These are phyloP conservation scores for Junonia oenone DNA, from an alignment of 2,888 invertebrate species.

Conservation along the genomic window DNA sequence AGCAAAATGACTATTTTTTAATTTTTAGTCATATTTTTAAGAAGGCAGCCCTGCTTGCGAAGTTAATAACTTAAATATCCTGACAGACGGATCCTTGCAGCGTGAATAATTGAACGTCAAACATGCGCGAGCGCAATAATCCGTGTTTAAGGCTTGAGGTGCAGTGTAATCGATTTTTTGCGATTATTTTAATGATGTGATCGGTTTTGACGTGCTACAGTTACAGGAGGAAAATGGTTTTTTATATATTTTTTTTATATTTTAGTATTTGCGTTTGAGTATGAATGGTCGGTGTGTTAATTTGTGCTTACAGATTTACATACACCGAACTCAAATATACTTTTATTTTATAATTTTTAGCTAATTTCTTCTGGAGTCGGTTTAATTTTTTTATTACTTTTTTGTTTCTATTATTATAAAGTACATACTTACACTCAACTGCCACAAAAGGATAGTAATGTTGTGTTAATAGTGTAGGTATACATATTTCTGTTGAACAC, in stretches of 20 bases:
- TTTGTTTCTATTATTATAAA: too few relatives aligned
- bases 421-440: too few relatives aligned
- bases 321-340: too few relatives aligned
- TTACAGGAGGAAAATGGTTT: neutral
- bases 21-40: neutral
- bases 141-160: constrained; percentile 2
- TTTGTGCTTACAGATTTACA: too few relatives aligned
- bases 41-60: constrained; percentile 19
- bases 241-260: neutral
- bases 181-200: constrained; percentile 6
- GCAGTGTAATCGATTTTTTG: constrained; percentile 7
- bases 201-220: neutral
- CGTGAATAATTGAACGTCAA: constrained; percentile 42
- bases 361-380: too few relatives aligned
- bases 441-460: too few relatives aligned
- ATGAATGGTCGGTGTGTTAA: too few relatives aligned
- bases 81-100: constrained; percentile 33
- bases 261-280: too few relatives aligned
- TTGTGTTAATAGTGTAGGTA: too few relatives aligned
- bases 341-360: too few relatives aligned
- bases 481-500: too few relatives aligned
- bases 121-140: constrained; percentile 26
- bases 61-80: constrained; percentile 32
- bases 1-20: neutral
- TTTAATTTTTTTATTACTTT: too few relatives aligned